Conservation (phyloP, 2,888 invertebrate species). For the Tetragnatha montana region DNA sequence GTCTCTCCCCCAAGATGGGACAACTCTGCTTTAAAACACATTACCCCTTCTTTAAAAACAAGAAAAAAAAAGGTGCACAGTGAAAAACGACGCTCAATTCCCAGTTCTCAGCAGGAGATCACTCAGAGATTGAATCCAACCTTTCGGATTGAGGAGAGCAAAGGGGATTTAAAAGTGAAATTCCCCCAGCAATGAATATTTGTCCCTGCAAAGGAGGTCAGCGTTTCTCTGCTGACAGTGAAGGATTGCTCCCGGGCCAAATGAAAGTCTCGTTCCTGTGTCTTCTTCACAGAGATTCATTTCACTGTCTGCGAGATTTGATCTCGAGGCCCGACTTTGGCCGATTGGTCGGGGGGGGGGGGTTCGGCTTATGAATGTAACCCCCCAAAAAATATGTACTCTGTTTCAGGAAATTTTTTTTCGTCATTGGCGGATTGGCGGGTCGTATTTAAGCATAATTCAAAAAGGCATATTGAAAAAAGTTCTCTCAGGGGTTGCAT, state of each 20-base stretch:
- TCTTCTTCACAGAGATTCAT: neutral
- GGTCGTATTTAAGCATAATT: neutral
- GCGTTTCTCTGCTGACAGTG: slow-evolving; percentile 34
- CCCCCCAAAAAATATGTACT: neutral
- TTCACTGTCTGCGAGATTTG: neutral
- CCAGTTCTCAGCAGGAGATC: neutral
- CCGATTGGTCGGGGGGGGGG: neutral
- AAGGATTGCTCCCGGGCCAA: slow-evolving; percentile 32
- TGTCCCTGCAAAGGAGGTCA: slow-evolving; percentile 50
- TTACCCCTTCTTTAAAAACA: neutral
- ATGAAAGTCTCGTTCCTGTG: slow-evolving; percentile 24
- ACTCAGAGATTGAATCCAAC: slow-evolving; percentile 26
- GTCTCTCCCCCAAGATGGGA: neutral
- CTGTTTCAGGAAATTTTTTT: neutral
- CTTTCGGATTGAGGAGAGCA: slow-evolving; percentile 28
- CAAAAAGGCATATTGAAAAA: neutral
- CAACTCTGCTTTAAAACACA: neutral
- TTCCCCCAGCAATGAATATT: slow-evolving; percentile 26
- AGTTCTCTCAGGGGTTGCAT: too few species aligned
- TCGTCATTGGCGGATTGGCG: neutral
- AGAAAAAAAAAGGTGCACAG: neutral
- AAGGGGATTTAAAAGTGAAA: slow-evolving; percentile 53
- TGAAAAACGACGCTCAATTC: neutral
- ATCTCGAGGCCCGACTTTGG: neutral
- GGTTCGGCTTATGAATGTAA: neutral